Evolutionary conservation across 2,113 vertebrate species (phyloP), one percentile per base, ranked within the genome.

Genomic region (Seriola rivoliana): DNA sequence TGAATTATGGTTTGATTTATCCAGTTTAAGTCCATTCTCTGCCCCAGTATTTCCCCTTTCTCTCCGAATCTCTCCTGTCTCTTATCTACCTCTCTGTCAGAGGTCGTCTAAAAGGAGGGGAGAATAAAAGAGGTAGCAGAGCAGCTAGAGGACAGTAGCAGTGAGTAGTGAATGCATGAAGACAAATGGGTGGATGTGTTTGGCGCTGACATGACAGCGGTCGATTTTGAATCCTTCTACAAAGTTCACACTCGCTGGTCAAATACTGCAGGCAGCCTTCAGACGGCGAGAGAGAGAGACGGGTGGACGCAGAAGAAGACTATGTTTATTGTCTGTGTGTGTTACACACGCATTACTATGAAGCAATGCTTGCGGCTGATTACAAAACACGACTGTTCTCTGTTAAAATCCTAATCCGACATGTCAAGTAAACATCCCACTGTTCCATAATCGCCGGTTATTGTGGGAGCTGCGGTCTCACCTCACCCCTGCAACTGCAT

Each of bases 211-310:
- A 63, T 64, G 65, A 71, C 54, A 68, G 75, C 19, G 58, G 66
- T 68, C 2, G 54, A 81, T 76, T 54, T 29, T 34, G 68, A 80
- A 58, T 64, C 46, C 62, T 68, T 74, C 44, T 16, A 64, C 82
- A 86, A 84, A 91, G 64, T 80, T 95, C 80, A 82, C 94, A 90
- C 85, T 57, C 34, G 5, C 3, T 1, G 65, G 50, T 66, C 44
- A 94, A 93, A 95, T 95, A 94, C 91, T 81, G 74, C 91, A 91
- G 57, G 44, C 9, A 76, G 64, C 59, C 63, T 66, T 83, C 86
- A 94, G 85, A 89, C 83, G 75, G 81, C 54, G 40, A 70, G 52
- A 81, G 25, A 59, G 2, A 84, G 60, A 75, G 64, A 2, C 34
- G 11, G 1, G 2, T 14, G 44, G 40, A 68, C 36, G 10, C 25